Percentiles rank a stretch among this genome's conserved stretches.
Evolutionary conservation across 2,797 vertebrate genomes (phyloP).

Genomic region (Rhincodon typus): DNA sequence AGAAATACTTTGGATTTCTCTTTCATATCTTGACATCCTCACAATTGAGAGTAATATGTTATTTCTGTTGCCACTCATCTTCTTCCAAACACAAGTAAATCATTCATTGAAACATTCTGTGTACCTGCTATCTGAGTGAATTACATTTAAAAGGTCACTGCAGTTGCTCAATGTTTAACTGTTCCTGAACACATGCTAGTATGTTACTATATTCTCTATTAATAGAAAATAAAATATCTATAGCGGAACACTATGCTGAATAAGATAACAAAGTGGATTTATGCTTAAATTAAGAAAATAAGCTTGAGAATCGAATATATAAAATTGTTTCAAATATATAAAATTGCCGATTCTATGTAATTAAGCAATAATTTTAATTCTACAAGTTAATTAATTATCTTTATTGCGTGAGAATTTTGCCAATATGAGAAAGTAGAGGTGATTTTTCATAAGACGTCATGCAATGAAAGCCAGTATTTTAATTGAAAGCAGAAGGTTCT

Average conservation of each 20-base stretch:
- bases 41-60: slow-evolving; percentile 33
- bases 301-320: background rate
- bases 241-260: background rate
- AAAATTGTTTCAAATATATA: background rate
- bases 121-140: slow-evolving; percentile 4
- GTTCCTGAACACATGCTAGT: background rate
- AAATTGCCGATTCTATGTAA: background rate
- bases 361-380: background rate
- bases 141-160: background rate
- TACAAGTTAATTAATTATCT: background rate
- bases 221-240: background rate
- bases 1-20: slow-evolving; percentile 28
- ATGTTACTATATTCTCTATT: background rate
- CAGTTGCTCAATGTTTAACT: background rate
- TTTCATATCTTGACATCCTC: slow-evolving; percentile 30
- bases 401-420: background rate
- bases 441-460: background rate
- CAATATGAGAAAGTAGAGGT: background rate
- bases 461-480: background rate
- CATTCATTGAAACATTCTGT: slow-evolving; percentile 25
- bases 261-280: no score
- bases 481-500: background rate
- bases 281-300: background rate
- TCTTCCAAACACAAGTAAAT: slow-evolving; percentile 22
- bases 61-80: slow-evolving; percentile 36